A percentile compares a stretch with the other conserved stretches of the same genome.
Conservation (phyloP, 2,113 vertebrate species). For the Aspidoscelis tigris region DNA sequence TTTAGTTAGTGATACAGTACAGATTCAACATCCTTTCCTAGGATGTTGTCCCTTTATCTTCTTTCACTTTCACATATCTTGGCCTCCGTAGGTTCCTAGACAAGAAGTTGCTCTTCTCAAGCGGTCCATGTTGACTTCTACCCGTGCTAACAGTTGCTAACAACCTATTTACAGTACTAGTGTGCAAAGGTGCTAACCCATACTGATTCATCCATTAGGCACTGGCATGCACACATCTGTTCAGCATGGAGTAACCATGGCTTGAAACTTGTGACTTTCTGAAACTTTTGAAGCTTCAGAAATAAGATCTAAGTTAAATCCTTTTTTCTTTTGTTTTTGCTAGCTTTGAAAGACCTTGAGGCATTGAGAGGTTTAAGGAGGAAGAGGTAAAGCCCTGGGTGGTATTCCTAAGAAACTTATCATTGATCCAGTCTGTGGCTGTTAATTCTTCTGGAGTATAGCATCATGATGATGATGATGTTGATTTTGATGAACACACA, state of each 20-base stretch:
- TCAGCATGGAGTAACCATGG: not conserved
- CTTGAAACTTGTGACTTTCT: too few species aligned
- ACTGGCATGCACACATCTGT: not conserved
- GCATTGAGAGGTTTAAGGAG: not conserved
- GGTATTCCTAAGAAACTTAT: not conserved
- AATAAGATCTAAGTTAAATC: not conserved
- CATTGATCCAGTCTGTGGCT: too few species aligned
- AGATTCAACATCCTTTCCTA: not conserved
- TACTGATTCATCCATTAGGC: not conserved
- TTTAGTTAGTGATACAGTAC: not conserved
- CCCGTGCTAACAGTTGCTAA: not conserved
- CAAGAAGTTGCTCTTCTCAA: not conserved
- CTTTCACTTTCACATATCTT: not conserved
- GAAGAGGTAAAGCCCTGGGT: not conserved
- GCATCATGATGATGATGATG: too few species aligned
- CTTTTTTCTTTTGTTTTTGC: not conserved
- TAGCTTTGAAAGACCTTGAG: not conserved
- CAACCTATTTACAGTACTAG: not conserved
- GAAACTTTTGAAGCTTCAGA: not conserved
- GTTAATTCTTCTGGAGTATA: too few species aligned
- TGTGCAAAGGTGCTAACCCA: not conserved
- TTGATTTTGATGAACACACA: too few species aligned
- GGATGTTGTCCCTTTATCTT: not conserved
- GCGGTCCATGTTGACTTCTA: not conserved
- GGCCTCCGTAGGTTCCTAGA: not conserved